A percentile compares a stretch with the other conserved stretches of the same genome.
phyloP scores from a whole-genome alignment of 1,140 invertebrate genomes.

The Solenopsis invicta region DNA sequence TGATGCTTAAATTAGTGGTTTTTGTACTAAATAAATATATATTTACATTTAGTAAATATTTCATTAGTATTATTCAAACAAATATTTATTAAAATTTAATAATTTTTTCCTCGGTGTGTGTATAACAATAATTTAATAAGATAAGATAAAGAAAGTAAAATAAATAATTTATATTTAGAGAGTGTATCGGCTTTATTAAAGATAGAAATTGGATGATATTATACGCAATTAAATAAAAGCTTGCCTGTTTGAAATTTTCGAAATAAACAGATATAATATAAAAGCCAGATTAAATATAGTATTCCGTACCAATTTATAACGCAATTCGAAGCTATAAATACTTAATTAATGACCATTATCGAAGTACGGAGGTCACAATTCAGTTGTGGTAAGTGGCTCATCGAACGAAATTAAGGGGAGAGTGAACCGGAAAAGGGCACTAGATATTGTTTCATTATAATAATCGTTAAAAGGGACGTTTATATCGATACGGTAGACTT shows the following conservation, averaged over 20 bases:
- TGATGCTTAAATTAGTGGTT: too few species aligned
- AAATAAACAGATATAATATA: background rate
- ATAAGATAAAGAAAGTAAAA: background rate
- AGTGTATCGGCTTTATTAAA: background rate
- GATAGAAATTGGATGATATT: background rate
- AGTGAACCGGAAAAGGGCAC: background rate
- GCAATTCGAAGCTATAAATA: slow-evolving; percentile 4
- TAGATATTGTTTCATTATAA: slow-evolving; percentile 56
- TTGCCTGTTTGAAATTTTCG: background rate
- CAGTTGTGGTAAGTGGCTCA: slow-evolving; percentile 1
- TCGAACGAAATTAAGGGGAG: slow-evolving; percentile 15
- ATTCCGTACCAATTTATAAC: slow-evolving; percentile 13
- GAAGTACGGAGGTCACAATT: slow-evolving; percentile 11
- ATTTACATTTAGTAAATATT: too few species aligned
- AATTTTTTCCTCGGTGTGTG: too few species aligned
- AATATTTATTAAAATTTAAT: too few species aligned
- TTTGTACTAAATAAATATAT: too few species aligned
- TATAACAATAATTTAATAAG: background rate
- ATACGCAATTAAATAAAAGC: background rate
- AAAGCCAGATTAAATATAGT: background rate
- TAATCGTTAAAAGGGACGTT: slow-evolving; percentile 47
- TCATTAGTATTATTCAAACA: too few species aligned
- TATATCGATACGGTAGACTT: slow-evolving; percentile 47
- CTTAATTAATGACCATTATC: slow-evolving; percentile 30
- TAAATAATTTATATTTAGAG: background rate